A percentile compares a stretch with the other conserved stretches of the same genome.
These are phyloP conservation scores for Platyura marginata DNA, from an alignment of 1,140 invertebrate genomes.

Conservation along the genomic window DNA sequence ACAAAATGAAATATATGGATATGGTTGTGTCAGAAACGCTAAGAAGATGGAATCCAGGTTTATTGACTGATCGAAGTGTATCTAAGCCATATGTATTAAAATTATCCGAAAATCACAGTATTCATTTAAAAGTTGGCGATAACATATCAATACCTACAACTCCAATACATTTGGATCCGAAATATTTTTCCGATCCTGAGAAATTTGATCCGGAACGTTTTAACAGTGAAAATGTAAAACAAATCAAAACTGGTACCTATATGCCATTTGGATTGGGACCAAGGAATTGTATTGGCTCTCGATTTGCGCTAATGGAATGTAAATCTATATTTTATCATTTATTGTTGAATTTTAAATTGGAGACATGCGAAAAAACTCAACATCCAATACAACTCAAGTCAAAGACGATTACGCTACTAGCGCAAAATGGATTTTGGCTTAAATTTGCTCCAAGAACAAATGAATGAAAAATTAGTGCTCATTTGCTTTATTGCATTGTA, in stretches of 20 bases:
- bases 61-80: conserved; percentile 27
- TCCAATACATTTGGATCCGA: conserved; percentile 28
- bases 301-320: conserved; percentile 37
- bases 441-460: conserved; percentile 9
- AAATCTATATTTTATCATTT: conserved; percentile 28
- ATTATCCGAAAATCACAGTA: background rate
- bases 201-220: conserved; percentile 35
- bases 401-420: conserved; percentile 5
- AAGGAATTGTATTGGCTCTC: conserved; percentile 25
- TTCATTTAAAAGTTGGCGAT: conserved; percentile 11
- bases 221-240: conserved; percentile 23
- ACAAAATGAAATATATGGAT: conserved; percentile 21
- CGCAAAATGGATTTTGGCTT: conserved; percentile 6
- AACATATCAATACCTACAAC: conserved; percentile 18
- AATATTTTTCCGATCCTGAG: conserved; percentile 29
- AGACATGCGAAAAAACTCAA: conserved; percentile 8
- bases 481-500: too few relatives aligned
- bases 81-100: conserved; percentile 11
- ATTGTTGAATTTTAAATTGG: conserved; percentile 8
- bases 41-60: conserved; percentile 33
- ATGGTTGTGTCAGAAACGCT: conserved; percentile 28
- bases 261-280: conserved; percentile 35
- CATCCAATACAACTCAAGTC: conserved; percentile 8
- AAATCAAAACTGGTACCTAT: conserved; percentile 23
- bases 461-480: too few relatives aligned